Evolutionary conservation across 2,113 vertebrate species (phyloP).

Genomic region (Lycaon pictus): DNA sequence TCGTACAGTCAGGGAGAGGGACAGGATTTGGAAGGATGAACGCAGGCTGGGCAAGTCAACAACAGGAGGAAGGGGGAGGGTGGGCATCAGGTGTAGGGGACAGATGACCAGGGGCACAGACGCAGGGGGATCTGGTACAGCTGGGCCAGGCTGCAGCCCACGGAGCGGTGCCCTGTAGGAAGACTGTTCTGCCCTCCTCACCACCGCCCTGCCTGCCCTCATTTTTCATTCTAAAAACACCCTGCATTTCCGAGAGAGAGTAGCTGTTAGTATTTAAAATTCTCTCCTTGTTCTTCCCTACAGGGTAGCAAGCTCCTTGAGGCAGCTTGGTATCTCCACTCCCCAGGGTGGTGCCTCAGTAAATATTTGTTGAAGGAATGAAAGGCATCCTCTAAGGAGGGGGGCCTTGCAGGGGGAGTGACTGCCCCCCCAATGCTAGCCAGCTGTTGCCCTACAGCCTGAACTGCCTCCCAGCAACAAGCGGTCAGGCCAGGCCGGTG

Average conservation of each 20-base stretch:
- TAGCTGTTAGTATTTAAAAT: neutral
- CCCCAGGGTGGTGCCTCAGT: neutral
- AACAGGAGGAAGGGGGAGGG: accelerated
- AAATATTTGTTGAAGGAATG: neutral
- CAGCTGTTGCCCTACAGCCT: too few species aligned
- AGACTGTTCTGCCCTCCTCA: neutral
- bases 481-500: too few species aligned
- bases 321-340: too few species aligned
- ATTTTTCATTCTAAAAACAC: neutral
- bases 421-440: neutral
- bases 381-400: neutral
- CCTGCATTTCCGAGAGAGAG: accelerated
- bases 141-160: too few species aligned
- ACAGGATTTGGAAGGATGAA: neutral
- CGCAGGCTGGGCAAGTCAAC: too few species aligned
- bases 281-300: neutral
- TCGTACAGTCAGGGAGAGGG: accelerated
- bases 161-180: accelerated
- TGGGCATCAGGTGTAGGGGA: neutral
- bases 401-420: accelerated
- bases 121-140: too few species aligned
- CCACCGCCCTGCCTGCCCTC: accelerated
- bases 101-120: neutral
- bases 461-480: accelerated
- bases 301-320: neutral